These are phyloP conservation scores for Apomyelois bistriatella DNA, from an alignment of 2,888 invertebrate species.

Conservation along the genomic window DNA sequence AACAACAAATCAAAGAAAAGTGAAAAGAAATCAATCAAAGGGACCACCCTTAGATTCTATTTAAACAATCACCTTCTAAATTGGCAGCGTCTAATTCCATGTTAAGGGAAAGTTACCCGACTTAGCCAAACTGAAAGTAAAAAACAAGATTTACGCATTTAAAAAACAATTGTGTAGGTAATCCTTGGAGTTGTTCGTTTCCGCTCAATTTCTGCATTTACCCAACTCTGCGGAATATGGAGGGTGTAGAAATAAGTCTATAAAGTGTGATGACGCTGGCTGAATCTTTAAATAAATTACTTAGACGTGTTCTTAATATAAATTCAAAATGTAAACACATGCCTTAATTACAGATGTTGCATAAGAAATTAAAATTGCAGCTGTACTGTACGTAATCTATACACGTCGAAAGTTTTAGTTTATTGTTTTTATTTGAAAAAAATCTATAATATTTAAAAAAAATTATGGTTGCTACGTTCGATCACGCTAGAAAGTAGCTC, in stretches of 20 bases:
- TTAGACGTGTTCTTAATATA: no score
- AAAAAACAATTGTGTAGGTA: constrained; percentile 36
- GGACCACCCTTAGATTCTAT: not conserved
- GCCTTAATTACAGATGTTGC: no score
- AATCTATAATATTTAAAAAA: no score
- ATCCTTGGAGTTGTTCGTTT: constrained; percentile 39
- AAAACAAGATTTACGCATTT: constrained; percentile 28
- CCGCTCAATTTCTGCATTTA: constrained; percentile 51
- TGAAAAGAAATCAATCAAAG: not conserved
- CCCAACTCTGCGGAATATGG: constrained; percentile 34
- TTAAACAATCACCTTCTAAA: constrained; percentile 15
- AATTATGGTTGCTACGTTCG: no score
- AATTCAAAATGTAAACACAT: no score
- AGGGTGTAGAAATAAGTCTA: not conserved
- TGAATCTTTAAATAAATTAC: no score
- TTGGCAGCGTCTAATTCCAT: constrained; percentile 25
- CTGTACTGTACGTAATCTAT: no score
- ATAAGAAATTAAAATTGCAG: no score
- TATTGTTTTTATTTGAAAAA: no score
- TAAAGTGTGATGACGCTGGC: no score
- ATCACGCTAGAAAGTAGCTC: no score
- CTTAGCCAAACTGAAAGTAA: constrained; percentile 17
- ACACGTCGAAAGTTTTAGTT: no score
- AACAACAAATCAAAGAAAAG: not conserved
- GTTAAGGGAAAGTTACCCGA: constrained; percentile 4